A percentile compares a stretch with the other conserved stretches of the same genome.
Conservation (phyloP, 2,113 vertebrate genomes). For the Phoenicopterus ruber region DNA sequence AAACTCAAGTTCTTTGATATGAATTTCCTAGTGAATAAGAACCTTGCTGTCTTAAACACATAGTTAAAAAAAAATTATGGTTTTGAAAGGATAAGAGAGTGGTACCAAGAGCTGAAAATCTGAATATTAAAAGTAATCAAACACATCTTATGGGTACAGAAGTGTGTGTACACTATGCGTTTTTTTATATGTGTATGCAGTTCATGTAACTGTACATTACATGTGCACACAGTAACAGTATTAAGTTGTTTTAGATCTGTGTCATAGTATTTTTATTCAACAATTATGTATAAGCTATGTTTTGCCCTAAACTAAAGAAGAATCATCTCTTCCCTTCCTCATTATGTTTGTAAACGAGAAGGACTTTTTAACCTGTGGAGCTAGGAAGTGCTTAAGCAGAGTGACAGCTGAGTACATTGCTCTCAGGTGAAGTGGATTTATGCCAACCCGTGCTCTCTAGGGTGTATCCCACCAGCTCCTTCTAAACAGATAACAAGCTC, state of each 20-base stretch:
- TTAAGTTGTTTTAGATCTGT: background rate
- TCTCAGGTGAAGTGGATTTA: accelerated
- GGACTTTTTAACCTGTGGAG: background rate
- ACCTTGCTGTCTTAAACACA: background rate
- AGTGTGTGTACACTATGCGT: background rate
- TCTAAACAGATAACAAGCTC: background rate
- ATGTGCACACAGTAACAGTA: background rate
- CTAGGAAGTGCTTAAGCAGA: background rate
- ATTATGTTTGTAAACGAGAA: background rate
- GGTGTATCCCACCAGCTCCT: background rate
- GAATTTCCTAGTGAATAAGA: background rate
- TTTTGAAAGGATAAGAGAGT: background rate
- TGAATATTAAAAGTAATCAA: background rate
- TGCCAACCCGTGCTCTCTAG: background rate
- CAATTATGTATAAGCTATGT: background rate
- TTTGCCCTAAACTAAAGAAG: background rate
- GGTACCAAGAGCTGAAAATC: background rate
- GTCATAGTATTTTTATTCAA: background rate
- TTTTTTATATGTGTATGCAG: background rate
- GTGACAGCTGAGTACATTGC: background rate
- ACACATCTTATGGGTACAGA: background rate
- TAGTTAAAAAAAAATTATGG: background rate
- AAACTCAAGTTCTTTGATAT: background rate
- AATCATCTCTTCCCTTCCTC: background rate
- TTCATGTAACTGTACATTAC: background rate